Percentiles rank a stretch among this genome's conserved stretches.
phyloP scores from a whole-genome alignment of 1,140 invertebrate species.

The Aporrectodea caliginosa region DNA sequence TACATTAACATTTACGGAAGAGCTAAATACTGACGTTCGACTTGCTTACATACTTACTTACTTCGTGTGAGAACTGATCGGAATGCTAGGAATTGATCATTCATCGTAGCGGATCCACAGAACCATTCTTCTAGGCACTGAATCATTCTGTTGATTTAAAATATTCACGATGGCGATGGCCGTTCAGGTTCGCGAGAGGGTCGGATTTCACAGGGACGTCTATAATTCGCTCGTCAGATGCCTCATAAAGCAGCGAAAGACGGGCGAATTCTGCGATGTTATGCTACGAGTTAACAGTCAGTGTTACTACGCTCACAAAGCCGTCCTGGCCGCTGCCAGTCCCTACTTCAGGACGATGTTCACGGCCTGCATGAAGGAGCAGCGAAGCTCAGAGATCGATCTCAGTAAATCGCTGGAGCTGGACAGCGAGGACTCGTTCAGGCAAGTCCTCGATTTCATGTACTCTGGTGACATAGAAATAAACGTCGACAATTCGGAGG shows the following conservation, averaged over 20 bases:
- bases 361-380: constrained; percentile 52
- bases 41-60: no score
- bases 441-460: constrained; percentile 75
- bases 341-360: constrained; percentile 53
- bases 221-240: constrained; percentile 47
- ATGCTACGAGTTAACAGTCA: constrained; percentile 43
- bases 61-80: no score
- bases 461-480: constrained; percentile 71
- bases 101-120: no score
- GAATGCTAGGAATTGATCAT: no score
- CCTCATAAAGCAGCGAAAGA: constrained; percentile 44
- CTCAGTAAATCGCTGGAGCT: constrained; percentile 56
- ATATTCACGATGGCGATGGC: constrained; percentile 10
- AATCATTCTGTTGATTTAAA: neutral
- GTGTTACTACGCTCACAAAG: constrained; percentile 42
- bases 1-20: no score
- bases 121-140: no score
- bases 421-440: constrained; percentile 65
- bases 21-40: no score
- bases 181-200: constrained; percentile 32
- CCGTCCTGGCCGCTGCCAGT: constrained; percentile 49
- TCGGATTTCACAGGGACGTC: constrained; percentile 43
- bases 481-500: constrained; percentile 76
- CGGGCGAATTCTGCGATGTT: constrained; percentile 52
- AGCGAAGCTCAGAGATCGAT: constrained; percentile 66